These are phyloP conservation scores for Noctilio leporinus DNA, from an alignment of 2,113 vertebrate species.

Conservation along the genomic window DNA sequence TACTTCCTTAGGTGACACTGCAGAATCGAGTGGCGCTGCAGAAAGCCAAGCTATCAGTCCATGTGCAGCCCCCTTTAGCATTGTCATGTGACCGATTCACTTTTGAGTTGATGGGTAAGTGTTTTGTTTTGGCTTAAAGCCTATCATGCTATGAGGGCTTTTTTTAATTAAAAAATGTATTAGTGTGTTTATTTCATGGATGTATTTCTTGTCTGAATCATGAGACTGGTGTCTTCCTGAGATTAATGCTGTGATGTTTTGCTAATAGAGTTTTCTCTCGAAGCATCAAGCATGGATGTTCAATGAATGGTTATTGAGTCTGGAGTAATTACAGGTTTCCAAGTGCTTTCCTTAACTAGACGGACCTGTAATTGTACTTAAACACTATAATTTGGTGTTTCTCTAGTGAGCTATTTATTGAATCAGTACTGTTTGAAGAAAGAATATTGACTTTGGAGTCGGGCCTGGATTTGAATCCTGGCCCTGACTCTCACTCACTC, in stretches of 20 bases:
- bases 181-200: background rate
- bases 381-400: conserved; percentile 38
- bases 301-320: background rate
- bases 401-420: conserved; percentile 14
- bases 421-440: conserved; percentile 3
- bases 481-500: background rate
- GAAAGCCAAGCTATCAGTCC: conserved; percentile 83
- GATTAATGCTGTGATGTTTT: background rate
- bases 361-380: conserved; percentile 13
- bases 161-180: background rate
- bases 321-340: conserved; percentile 13
- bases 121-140: background rate
- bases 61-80: conserved; percentile 86
- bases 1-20: conserved; percentile 83
- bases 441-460: conserved; percentile 11
- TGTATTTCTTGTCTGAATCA: background rate
- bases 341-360: background rate
- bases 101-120: conserved; percentile 87
- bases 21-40: conserved; percentile 78
- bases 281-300: background rate
- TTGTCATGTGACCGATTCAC: conserved; percentile 88
- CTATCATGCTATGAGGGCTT: background rate
- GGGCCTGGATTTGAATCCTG: conserved; percentile 6
- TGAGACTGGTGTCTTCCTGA: background rate
- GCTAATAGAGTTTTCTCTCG: background rate